These are phyloP conservation scores for Cnemophilus loriae DNA, from an alignment of 2,113 vertebrate genomes.

Conservation along the genomic window DNA sequence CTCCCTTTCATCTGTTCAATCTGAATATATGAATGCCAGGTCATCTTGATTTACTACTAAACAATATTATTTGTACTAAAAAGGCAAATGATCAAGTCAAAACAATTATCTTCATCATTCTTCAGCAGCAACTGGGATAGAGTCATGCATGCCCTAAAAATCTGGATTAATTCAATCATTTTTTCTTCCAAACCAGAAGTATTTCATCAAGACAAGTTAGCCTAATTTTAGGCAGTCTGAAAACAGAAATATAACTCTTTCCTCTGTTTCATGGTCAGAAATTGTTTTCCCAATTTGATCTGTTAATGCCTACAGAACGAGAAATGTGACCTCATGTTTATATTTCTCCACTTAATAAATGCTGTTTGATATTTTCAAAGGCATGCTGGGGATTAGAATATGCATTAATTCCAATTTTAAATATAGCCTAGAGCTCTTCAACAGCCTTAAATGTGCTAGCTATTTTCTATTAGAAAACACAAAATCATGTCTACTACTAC, in stretches of 20 bases:
- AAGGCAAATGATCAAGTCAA: background rate
- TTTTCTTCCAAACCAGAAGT: background rate
- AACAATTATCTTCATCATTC: background rate
- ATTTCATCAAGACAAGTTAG: background rate
- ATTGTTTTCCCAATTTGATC: background rate
- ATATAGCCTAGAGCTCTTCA: background rate
- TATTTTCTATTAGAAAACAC: background rate
- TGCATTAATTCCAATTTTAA: background rate
- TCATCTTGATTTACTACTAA: background rate
- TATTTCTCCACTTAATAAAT: slow-evolving; percentile 8
- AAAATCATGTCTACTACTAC: background rate
- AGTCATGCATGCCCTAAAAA: background rate
- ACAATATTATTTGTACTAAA: background rate
- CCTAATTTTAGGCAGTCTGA: background rate
- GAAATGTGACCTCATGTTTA: slow-evolving; percentile 2
- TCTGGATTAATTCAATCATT: background rate
- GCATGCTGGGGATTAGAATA: background rate
- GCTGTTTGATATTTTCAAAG: slow-evolving; percentile 25
- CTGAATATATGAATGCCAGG: background rate
- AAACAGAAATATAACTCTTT: background rate
- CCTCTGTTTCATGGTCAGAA: background rate
- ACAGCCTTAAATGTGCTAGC: background rate
- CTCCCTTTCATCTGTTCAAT: background rate
- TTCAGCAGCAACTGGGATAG: background rate
- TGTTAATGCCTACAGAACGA: background rate